phyloP scores from a whole-genome alignment of 2,113 vertebrate species.

The Okapia johnstoni region DNA sequence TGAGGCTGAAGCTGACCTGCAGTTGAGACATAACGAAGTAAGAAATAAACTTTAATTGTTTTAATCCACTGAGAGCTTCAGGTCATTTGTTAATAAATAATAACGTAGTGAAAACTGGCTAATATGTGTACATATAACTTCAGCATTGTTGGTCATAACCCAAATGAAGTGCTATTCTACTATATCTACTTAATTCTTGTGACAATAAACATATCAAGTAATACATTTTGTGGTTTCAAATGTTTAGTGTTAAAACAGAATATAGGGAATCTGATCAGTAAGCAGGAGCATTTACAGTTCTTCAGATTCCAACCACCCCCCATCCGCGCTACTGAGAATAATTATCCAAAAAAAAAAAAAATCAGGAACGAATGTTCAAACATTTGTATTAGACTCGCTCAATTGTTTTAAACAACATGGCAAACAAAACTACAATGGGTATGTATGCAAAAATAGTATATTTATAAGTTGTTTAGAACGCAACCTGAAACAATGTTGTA shows the following conservation, averaged over 20 bases:
- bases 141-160: not conserved
- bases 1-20: not conserved
- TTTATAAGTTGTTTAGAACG: not conserved
- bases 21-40: not conserved
- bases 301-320: not conserved
- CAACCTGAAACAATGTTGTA: not conserved
- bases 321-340: not conserved
- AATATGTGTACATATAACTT: not conserved
- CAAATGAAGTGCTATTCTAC: not conserved
- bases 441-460: not conserved
- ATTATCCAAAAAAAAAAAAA: not conserved
- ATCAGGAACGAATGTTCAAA: not conserved
- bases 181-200: not conserved
- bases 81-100: not conserved
- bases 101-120: not conserved
- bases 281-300: not conserved
- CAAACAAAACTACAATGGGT: not conserved
- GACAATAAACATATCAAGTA: not conserved
- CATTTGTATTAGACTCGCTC: not conserved
- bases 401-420: not conserved
- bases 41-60: not conserved
- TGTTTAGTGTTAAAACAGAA: not conserved
- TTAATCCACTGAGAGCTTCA: not conserved
- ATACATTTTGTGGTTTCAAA: not conserved
- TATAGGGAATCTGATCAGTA: not conserved